These are phyloP conservation scores for Mionectes olivaceus DNA, from an alignment of 2,797 vertebrate species.

Conservation along the genomic window DNA sequence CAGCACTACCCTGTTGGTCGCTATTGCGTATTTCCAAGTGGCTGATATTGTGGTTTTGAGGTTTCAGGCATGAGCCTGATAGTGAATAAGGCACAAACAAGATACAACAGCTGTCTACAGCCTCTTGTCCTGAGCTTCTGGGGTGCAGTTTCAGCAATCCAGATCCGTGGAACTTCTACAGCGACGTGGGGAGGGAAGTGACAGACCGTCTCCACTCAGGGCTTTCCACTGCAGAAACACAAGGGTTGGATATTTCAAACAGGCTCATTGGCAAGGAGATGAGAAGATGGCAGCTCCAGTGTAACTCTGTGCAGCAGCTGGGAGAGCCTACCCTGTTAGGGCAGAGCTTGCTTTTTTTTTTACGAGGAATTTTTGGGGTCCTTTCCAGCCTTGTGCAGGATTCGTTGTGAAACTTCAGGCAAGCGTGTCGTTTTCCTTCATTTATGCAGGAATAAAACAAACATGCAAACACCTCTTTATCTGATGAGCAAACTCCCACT, in stretches of 20 bases:
- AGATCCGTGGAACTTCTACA: neutral
- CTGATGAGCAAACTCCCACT: neutral
- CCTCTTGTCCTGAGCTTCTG: neutral
- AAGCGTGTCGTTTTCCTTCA: neutral
- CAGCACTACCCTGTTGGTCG: neutral
- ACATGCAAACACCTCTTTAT: neutral
- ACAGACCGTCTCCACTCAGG: neutral
- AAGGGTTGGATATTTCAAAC: neutral
- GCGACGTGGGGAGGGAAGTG: neutral
- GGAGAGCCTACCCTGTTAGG: neutral
- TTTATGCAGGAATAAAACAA: neutral
- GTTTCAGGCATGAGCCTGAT: conserved; percentile 21
- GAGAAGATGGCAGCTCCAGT: neutral
- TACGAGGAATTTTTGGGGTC: neutral
- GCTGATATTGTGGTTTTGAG: conserved; percentile 30
- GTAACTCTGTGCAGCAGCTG: neutral
- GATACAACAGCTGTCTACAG: neutral
- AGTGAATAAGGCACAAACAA: conserved; percentile 22
- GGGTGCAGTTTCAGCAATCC: neutral
- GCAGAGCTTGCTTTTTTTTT: neutral
- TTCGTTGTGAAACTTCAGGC: neutral
- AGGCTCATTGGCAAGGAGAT: neutral
- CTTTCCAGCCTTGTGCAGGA: neutral
- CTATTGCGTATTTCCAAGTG: neutral
- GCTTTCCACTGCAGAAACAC: neutral